Base-by-base conservation (phyloP, 92 coral and sea anemone species). In the Meandrina meandrites region DNA sequence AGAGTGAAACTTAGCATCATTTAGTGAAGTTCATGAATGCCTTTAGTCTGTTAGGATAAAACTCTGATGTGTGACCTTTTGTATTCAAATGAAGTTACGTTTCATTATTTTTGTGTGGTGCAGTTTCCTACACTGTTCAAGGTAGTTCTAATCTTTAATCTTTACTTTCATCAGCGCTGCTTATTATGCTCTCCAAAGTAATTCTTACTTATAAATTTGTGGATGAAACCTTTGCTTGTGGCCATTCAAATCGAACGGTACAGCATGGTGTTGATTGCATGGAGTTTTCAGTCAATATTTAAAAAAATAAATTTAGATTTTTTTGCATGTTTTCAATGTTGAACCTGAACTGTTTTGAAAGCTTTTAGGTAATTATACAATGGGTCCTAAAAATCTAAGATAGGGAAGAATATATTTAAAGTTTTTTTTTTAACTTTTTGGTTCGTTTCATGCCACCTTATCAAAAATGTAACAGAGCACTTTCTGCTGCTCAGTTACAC, bases 401-500 rank as follows among this genome's bases (percentile, higher is more conserved):
- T 8, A 60, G 27, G 24, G 68, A 24, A 24, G 11, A 60, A 58
- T 22, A 18, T 57, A 57, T 57, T 57, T 57, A 18, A 57, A 57
- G 18, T 57, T 57, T 2, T 60, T 60, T 5, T 18, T 22, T 60
- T 24, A 22, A 4, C 10, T n/a, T 72, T 73, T 73, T 27, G 11
- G 78, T 16, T 36, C 78, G 27, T 5, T 5, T 73, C 50, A 36
- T 37, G 11, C 27, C 47, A 35, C 8, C 47, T 36, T 13, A 35
- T 71, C n/a, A 71, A 16, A 15, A 32, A 11, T n/a, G 34, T 30
- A 28, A 54, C 5, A 18, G 22, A 15, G 1, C 1, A 17, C 57
- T 13, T 31, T 58, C 66, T 16, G 30, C 84, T 17, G 40, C 57
- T 81, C 84, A 40, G 22, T 81, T 37, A 80, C 54, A 68, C 22